Conservation (phyloP, 1,140 invertebrate genomes). For the Drosophila ambigua region DNA sequence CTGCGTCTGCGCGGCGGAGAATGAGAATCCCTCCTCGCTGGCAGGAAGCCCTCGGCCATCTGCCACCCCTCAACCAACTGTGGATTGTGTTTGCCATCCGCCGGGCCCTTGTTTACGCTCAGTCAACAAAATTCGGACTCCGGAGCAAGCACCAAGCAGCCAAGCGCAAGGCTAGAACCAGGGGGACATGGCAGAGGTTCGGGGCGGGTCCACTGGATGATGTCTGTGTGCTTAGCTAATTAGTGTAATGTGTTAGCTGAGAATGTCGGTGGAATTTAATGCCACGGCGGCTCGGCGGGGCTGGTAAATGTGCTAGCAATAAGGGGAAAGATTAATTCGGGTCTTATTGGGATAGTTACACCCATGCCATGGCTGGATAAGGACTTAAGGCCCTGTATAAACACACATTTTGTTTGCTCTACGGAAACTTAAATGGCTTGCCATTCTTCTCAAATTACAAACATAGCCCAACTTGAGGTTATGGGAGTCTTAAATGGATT, state of each 20-base stretch:
- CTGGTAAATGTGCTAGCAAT: slow-evolving; percentile 18
- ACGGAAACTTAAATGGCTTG: no score
- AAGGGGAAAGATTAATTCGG: slow-evolving; percentile 38
- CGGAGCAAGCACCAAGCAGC: neutral
- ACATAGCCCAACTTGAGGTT: no score
- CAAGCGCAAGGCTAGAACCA: slow-evolving; percentile 4
- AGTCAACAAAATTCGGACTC: slow-evolving; percentile 50
- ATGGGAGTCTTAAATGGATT: no score
- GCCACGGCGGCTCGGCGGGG: slow-evolving; percentile 17
- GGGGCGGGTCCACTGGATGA: slow-evolving; percentile 37
- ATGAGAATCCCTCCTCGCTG: slow-evolving; percentile 20
- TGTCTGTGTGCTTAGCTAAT: slow-evolving; percentile 64
- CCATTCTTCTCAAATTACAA: no score
- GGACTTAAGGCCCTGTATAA: no score
- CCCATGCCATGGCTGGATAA: neutral
- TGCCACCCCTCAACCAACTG: slow-evolving; percentile 67
- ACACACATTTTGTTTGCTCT: no score
- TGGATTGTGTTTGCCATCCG: slow-evolving; percentile 56
- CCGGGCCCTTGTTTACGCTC: slow-evolving; percentile 59
- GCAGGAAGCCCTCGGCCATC: slow-evolving; percentile 26
- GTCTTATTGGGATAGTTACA: slow-evolving; percentile 43
- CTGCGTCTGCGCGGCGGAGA: slow-evolving; percentile 42
- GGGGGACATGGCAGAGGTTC: slow-evolving; percentile 14
- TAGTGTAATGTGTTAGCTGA: slow-evolving; percentile 63
- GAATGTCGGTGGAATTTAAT: slow-evolving; percentile 39